A percentile compares a stretch with the other conserved stretches of the same genome.
Evolutionary conservation across 2,113 vertebrate species (phyloP).

Genomic region (Hyaena hyaena): DNA sequence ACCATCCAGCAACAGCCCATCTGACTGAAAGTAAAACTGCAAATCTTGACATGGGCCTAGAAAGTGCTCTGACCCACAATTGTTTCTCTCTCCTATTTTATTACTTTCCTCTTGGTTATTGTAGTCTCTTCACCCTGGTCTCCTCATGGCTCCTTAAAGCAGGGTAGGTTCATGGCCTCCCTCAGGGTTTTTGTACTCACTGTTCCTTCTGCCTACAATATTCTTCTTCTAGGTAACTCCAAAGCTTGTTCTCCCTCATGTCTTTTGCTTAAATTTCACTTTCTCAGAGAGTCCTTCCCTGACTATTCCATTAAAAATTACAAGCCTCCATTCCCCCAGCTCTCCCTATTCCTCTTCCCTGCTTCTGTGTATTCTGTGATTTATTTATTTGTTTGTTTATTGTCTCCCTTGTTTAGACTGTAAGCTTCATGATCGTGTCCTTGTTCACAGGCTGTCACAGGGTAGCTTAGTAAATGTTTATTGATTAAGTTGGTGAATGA

Average conservation of each 20-base stretch:
- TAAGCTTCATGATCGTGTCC: slow-evolving; percentile 28
- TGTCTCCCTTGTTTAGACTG: background rate
- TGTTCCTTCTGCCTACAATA: background rate
- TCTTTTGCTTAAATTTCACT: slow-evolving; percentile 21
- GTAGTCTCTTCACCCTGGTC: background rate
- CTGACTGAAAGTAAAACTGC: slow-evolving; percentile 17
- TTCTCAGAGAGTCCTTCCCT: background rate
- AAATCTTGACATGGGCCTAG: background rate
- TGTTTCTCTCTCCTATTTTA: background rate
- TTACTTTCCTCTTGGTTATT: background rate
- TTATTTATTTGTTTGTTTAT: background rate
- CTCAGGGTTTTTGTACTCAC: background rate
- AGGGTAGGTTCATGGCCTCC: background rate
- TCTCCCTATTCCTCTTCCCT: background rate
- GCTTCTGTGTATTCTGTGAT: background rate
- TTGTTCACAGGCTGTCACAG: background rate
- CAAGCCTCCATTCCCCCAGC: background rate
- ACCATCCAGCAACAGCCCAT: background rate
- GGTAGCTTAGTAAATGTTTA: background rate
- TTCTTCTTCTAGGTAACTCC: background rate
- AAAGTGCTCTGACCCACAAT: background rate
- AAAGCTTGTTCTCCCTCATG: background rate
- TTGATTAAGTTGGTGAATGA: slow-evolving; percentile 4
- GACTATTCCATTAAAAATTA: background rate
- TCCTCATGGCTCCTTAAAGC: background rate